These are phyloP conservation scores for Eristalis tenax DNA, from an alignment of 2,888 invertebrate species.

Conservation along the genomic window DNA sequence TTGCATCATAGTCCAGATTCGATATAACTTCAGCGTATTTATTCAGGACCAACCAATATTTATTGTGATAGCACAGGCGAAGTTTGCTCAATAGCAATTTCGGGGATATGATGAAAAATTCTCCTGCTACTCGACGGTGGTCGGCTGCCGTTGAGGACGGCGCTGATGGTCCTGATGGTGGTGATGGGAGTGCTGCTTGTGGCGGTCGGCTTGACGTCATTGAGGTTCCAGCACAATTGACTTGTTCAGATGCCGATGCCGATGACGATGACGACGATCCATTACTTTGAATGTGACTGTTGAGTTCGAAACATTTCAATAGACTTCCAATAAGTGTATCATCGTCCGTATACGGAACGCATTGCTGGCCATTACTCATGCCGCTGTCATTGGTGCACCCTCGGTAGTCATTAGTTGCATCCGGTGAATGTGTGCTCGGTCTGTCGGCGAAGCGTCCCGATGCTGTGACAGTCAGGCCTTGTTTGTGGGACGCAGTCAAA, in stretches of 20 bases:
- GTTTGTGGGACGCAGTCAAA: slow-evolving; percentile 76
- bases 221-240: slow-evolving; percentile 47
- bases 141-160: slow-evolving; percentile 38
- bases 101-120: slow-evolving; percentile 77
- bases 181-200: slow-evolving; percentile 67
- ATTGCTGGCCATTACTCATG: slow-evolving; percentile 63
- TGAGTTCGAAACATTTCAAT: slow-evolving; percentile 80
- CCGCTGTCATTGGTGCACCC: slow-evolving; percentile 14
- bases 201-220: slow-evolving; percentile 60
- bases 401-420: slow-evolving; percentile 60
- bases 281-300: slow-evolving; percentile 73
- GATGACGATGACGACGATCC: slow-evolving; percentile 75
- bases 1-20: slow-evolving; percentile 80
- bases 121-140: slow-evolving; percentile 66
- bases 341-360: slow-evolving; percentile 76
- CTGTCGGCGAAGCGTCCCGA: slow-evolving; percentile 12
- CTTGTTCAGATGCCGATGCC: slow-evolving; percentile 71
- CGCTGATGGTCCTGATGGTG: slow-evolving; percentile 20
- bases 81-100: slow-evolving; percentile 81
- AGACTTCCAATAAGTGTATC: slow-evolving; percentile 80
- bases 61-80: slow-evolving; percentile 81
- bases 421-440: slow-evolving; percentile 47
- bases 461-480: slow-evolving; percentile 17
- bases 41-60: slow-evolving; percentile 82
- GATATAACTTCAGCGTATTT: slow-evolving; percentile 82